These are phyloP conservation scores for Petrocephalus microphthalmus DNA, from an alignment of 2,113 vertebrate genomes.

Conservation along the genomic window DNA sequence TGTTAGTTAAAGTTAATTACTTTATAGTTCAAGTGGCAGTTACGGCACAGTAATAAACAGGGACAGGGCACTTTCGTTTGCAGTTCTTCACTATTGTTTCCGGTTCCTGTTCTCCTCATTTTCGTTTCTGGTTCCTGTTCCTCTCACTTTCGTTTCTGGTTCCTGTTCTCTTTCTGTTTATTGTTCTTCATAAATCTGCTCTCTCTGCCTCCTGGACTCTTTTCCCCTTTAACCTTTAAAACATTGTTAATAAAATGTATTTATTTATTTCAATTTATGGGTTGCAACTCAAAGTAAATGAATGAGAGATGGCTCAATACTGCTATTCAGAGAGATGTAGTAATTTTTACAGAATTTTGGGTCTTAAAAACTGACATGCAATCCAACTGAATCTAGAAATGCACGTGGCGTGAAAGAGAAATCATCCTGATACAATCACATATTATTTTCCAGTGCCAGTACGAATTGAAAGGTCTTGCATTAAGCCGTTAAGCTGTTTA, in stretches of 20 bases:
- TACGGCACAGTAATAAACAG: neutral
- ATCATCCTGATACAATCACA: neutral
- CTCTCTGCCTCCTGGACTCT: neutral
- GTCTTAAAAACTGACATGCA: neutral
- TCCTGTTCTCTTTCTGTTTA: neutral
- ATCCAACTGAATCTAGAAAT: neutral
- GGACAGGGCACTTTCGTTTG: neutral
- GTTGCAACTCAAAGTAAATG: neutral
- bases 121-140: neutral
- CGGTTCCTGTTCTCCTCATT: neutral
- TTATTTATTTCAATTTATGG: neutral
- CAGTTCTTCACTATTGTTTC: neutral
- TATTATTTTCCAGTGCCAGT: neutral
- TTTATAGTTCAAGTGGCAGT: neutral
- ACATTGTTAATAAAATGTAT: neutral
- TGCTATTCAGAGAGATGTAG: neutral
- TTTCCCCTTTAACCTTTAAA: neutral
- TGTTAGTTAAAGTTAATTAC: constrained; percentile 2
- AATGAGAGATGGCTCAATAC: neutral
- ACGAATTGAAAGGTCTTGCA: neutral
- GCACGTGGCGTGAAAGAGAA: neutral
- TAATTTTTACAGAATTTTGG: constrained; percentile 1
- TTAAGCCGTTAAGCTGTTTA: neutral
- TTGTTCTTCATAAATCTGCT: neutral
- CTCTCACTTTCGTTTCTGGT: neutral